Conservation (phyloP, 1,140 invertebrate species). For the Coenobita brevimanus region DNA sequence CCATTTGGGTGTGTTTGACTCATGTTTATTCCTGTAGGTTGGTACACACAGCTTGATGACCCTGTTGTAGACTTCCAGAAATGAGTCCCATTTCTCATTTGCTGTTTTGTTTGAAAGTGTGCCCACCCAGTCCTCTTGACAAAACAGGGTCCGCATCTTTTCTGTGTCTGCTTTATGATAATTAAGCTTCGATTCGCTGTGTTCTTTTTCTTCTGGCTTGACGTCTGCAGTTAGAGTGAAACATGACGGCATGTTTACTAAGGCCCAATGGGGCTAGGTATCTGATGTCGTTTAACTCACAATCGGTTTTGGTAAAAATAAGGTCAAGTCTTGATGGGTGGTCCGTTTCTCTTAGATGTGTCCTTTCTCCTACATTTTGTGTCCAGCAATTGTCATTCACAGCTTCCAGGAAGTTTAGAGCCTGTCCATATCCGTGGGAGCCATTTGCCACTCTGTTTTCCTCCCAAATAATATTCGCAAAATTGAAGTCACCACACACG, state of each 20-base stretch:
- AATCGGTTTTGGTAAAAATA: neutral
- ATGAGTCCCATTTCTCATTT: neutral
- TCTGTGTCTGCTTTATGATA: conserved; percentile 7
- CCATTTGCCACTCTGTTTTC: conserved; percentile 3
- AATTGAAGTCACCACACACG: conserved; percentile 8
- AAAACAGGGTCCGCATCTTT: neutral
- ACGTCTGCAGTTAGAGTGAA: no score
- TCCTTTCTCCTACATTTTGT: conserved; percentile 9
- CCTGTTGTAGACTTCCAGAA: neutral
- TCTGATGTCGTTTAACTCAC: neutral
- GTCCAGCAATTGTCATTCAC: neutral
- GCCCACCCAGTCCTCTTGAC: neutral
- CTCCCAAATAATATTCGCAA: neutral
- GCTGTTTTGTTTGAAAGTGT: neutral
- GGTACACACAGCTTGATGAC: neutral
- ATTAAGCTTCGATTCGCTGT: no score
- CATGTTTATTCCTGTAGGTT: neutral
- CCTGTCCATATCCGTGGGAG: neutral
- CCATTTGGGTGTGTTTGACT: neutral
- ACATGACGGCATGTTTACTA: neutral
- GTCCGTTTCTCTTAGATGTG: neutral
- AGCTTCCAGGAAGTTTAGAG: conserved; percentile 4
- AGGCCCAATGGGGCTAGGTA: neutral
- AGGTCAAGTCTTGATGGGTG: conserved; percentile 11
- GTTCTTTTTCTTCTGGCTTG: no score